Conservation (phyloP, 1,140 invertebrate species). For the Hypsibius dujardini region DNA sequence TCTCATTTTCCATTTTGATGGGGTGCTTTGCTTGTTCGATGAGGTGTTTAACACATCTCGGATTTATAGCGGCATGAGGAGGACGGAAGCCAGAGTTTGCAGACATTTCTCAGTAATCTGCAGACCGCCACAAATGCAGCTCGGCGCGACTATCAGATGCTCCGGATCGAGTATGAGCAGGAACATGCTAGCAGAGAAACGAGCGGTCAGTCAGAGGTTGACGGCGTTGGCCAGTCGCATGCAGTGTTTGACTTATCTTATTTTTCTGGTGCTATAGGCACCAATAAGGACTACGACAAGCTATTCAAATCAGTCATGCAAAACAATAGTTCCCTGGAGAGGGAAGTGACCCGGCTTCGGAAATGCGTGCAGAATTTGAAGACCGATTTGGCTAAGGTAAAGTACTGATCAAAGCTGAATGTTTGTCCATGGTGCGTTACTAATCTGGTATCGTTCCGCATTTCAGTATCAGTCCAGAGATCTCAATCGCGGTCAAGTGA, state of each 20-base stretch:
- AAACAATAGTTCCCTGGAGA: neutral
- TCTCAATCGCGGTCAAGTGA: neutral
- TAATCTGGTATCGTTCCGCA: conserved; percentile 1
- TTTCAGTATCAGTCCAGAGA: conserved; percentile 9
- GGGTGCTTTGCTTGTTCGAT: no score
- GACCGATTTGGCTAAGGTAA: neutral
- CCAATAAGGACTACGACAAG: conserved; percentile 14
- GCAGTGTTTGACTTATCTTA: conserved; percentile 10
- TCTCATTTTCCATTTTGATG: neutral
- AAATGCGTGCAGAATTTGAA: neutral
- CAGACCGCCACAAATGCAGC: conserved; percentile 13
- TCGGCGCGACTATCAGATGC: conserved; percentile 68
- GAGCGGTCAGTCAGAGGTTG: conserved; percentile 39
- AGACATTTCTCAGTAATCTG: conserved; percentile 4
- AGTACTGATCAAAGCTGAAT: neutral
- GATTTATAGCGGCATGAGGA: neutral
- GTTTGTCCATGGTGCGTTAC: neutral
- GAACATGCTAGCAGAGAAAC: conserved; percentile 68
- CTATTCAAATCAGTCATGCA: conserved; percentile 16
- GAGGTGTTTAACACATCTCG: neutral
- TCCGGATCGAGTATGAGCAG: conserved; percentile 93
- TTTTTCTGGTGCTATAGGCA: conserved; percentile 19
- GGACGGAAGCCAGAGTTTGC: conserved; percentile 8
- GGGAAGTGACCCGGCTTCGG: neutral
- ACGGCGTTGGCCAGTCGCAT: neutral